Evolutionary conservation across 2,888 invertebrate genomes (phyloP), one percentile per base, ranked within the genome.

Genomic region (Gymnocheta viridis): DNA sequence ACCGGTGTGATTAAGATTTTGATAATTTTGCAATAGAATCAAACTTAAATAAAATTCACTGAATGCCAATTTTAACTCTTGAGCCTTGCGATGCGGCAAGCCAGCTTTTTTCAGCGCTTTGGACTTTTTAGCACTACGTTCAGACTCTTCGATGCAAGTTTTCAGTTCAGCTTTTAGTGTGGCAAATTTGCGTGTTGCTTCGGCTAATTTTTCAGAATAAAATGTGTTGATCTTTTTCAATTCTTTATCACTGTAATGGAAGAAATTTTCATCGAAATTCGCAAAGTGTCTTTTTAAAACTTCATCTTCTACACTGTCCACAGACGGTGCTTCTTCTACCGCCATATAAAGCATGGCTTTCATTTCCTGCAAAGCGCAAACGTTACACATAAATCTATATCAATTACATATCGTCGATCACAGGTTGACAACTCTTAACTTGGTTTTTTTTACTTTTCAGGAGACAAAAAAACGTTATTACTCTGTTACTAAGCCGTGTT

Each of bases 11-110:
- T 99, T 99, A 73, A 99, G 93, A 91, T 98, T 98, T 93, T 99
- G 99, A 91, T 98, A 99, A 91, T 99, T 99, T 92, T 99, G 99
- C 82, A 99, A 93, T 17, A 99, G 93, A 88, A 99, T 98, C 66
- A 99, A 93, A 89, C 98, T 98, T 54, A 99, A 93, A 92, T 99
- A 99, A 93, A 99, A 99, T 93, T 99, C 99, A 89, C 98, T 98
- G 92, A 98, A 99, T 0, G 99, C 99, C 87, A 99, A 93, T 92
- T 99, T 99, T 14, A 99, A 92, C 88, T 99, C 99, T 88, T 96
- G 97, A 2, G 96, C 94, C 91, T 98, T 98, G 84, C 97, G 93
- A 19, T 96, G 93, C 0, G 96, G 95, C 70, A 96, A 92, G 1
- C 93, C 92, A 1, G 93, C 92, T 86, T 93, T 93, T 92, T 89